A percentile compares a stretch with the other conserved stretches of the same genome.
phyloP scores from a whole-genome alignment of 2,888 invertebrate species.

The Meliscaeva auricollis region DNA sequence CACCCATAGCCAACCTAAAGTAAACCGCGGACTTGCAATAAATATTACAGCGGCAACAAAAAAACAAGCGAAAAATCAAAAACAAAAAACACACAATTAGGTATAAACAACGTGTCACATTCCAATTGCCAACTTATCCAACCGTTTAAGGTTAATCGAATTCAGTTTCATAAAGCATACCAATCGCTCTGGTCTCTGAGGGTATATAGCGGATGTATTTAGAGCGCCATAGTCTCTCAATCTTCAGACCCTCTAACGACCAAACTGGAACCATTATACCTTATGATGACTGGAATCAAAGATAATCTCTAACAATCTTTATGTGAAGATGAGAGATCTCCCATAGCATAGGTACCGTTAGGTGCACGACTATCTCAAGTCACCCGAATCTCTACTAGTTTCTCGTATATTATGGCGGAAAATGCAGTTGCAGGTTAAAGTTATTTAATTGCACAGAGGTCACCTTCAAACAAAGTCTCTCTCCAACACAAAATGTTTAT shows the following conservation, averaged over 20 bases:
- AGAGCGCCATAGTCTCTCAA: constrained; percentile 28
- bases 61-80: neutral
- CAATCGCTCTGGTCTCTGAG: constrained; percentile 7
- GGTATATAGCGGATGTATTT: neutral
- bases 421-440: constrained; percentile 22
- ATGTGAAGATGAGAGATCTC: constrained; percentile 58
- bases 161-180: constrained; percentile 72
- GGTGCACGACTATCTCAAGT: constrained; percentile 55
- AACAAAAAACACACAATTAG: constrained; percentile 14
- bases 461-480: constrained; percentile 52
- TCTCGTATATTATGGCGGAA: constrained; percentile 9
- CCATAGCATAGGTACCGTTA: constrained; percentile 49
- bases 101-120: constrained; percentile 62
- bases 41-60: neutral
- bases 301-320: constrained; percentile 47
- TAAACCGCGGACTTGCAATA: neutral
- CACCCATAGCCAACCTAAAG: constrained; percentile 29
- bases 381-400: constrained; percentile 59
- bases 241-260: neutral
- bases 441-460: constrained; percentile 66
- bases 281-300: constrained; percentile 33
- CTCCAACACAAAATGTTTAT: too few species aligned
- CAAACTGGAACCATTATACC: constrained; percentile 18
- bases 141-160: constrained; percentile 75
- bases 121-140: constrained; percentile 71